Evolutionary conservation across 2,797 vertebrate genomes (phyloP).

Genomic region (Oreortyx pictus): DNA sequence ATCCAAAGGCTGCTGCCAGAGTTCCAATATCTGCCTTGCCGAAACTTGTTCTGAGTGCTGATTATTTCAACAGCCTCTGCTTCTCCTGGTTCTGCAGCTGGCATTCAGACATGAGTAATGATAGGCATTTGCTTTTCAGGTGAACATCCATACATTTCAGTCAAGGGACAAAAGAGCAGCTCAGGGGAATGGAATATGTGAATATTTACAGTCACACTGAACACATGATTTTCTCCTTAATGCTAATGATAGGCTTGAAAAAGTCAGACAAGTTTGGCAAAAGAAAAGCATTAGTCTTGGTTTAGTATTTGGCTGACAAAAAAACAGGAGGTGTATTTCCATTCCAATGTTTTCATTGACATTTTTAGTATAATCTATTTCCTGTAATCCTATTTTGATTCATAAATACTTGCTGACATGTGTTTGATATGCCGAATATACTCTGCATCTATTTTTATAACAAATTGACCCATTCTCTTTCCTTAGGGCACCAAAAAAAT

Average conservation of each 20-base stretch:
- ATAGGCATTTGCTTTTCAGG: constrained; percentile 57
- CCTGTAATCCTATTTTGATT: constrained; percentile 19
- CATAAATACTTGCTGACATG: constrained; percentile 41
- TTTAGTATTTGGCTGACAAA: constrained; percentile 39
- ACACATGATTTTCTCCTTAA: constrained; percentile 52
- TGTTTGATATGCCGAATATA: constrained; percentile 47
- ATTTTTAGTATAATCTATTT: constrained; percentile 33
- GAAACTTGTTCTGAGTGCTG: background rate
- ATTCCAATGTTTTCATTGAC: constrained; percentile 15
- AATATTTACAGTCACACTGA: constrained; percentile 62
- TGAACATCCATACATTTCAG: constrained; percentile 45
- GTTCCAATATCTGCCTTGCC: background rate
- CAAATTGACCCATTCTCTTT: constrained; percentile 25
- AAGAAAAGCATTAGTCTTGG: constrained; percentile 28
- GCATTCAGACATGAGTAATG: constrained; percentile 45
- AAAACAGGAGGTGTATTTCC: constrained; percentile 43
- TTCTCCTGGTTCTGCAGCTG: constrained; percentile 31
- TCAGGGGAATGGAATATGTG: constrained; percentile 10
- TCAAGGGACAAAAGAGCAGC: constrained; percentile 27
- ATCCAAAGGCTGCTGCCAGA: background rate
- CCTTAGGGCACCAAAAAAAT: background rate
- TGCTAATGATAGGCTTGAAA: constrained; percentile 7
- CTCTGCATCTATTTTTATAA: constrained; percentile 64
- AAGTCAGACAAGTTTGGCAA: background rate
- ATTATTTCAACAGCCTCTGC: constrained; percentile 31